Evolutionary conservation across 2,113 vertebrate species (phyloP).

Genomic region (Ammodramus savannarum): DNA sequence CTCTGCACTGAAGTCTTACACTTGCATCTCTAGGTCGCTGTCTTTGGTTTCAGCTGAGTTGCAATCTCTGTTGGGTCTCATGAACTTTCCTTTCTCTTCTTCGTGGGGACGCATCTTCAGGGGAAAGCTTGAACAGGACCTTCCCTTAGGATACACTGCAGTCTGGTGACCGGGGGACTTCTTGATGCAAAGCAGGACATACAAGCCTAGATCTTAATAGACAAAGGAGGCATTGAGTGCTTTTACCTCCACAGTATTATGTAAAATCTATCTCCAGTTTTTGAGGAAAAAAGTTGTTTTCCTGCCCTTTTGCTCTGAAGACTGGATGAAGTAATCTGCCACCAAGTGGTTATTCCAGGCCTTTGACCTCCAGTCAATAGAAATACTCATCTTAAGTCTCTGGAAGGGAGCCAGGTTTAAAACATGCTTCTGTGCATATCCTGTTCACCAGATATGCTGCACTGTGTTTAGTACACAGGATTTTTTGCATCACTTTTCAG

Average conservation of each 20-base stretch:
- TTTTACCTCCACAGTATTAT: neutral
- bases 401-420: neutral
- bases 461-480: neutral
- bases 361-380: constrained; percentile 8
- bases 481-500: neutral
- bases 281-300: neutral
- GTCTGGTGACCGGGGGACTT: neutral
- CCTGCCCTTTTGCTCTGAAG: neutral
- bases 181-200: neutral
- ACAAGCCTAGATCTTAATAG: neutral
- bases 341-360: neutral
- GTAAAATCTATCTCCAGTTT: neutral
- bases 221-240: neutral
- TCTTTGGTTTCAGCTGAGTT: neutral
- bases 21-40: neutral
- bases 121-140: neutral
- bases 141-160: neutral
- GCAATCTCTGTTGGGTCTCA: neutral
- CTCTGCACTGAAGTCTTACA: neutral
- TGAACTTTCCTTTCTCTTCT: neutral
- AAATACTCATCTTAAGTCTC: neutral
- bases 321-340: neutral
- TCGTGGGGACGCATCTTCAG: neutral
- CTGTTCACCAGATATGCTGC: neutral
- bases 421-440: neutral